Base-by-base conservation (phyloP, 2,888 invertebrate species). In the Ophioninae sp. region DNA sequence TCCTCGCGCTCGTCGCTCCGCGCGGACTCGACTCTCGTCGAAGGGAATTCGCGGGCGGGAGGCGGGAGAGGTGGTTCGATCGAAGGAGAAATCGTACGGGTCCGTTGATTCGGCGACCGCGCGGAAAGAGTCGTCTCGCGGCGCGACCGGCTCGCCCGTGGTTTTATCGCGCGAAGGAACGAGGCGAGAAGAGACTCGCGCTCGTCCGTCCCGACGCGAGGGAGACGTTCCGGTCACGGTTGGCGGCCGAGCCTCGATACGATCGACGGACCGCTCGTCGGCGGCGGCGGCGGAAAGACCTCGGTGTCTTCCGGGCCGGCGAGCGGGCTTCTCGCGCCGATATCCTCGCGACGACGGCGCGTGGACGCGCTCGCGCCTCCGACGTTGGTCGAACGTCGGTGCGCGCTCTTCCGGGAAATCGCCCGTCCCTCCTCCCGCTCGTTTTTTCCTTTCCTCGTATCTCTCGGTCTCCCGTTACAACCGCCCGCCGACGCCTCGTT, bases 401-500 rank as follows among this genome's bases (percentile, higher is more conserved):
- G 39, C 6, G 30, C 62, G 44, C 39, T 65, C 69, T 70, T 61
- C 41, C 67, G 67, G 78, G 75, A 84, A 81, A 81, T 81, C 81
- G 83, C 69, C 78, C 37, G 56, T 3, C 50, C n/a, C n/a, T n/a
- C 44, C 78, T 44, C 20, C 17, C 61, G 5, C 59, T 37, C 69
- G 37, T 13, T 62, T n/a, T 44, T 37, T 41, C 37, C 67, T 39
- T 57, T n/a, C n/a, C n/a, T n/a, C n/a, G 6, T 59, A 8, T 41
- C 21, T 56, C 8, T 7, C 59, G 2, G 7, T 30, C 30, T 62
- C 78, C 69, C 78, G 20, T 75, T 79, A 72, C 56, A 80, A 80
- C 74, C 68, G 64, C 70, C 83, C 61, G 67, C 69, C 61, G 74
- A 61, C 81, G 75, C 70, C 81, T 84, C 75, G 78, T 84, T 84